phyloP scores from a whole-genome alignment of 2,888 invertebrate genomes.

The Callosobruchus maculatus region DNA sequence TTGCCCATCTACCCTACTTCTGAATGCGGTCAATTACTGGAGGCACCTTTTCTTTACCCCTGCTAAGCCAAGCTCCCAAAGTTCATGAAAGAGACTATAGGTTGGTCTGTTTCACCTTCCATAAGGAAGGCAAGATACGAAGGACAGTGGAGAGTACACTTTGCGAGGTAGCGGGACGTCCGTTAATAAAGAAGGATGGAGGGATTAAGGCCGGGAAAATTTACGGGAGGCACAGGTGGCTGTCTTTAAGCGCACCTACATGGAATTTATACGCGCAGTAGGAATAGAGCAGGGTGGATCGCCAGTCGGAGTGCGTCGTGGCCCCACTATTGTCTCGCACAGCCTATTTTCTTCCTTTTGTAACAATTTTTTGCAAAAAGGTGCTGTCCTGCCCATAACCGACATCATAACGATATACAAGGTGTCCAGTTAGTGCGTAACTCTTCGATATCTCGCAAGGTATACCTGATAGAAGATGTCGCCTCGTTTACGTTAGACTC shows the following conservation, averaged over 20 bases:
- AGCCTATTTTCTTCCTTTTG: too few species aligned
- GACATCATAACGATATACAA: too few species aligned
- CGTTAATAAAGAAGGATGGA: slow-evolving; percentile 22
- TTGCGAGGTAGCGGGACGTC: slow-evolving; percentile 8
- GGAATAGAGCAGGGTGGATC: not conserved
- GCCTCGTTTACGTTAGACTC: too few species aligned
- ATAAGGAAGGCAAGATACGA: not conserved
- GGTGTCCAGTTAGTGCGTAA: too few species aligned
- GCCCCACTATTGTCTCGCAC: too few species aligned
- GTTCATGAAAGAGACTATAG: not conserved
- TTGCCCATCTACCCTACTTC: too few species aligned
- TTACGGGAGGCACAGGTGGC: slow-evolving; percentile 39
- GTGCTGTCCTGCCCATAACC: too few species aligned
- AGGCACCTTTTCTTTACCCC: not conserved
- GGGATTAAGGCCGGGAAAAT: slow-evolving; percentile 35
- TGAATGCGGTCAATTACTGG: too few species aligned
- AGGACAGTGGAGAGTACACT: not conserved
- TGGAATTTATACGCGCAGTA: not conserved
- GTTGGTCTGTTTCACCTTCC: not conserved
- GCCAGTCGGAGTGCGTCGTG: too few species aligned
- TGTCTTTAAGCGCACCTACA: slow-evolving; percentile 10
- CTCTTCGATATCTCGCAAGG: too few species aligned
- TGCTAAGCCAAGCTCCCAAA: not conserved
- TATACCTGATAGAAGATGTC: too few species aligned
- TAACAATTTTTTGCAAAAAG: too few species aligned